Evolutionary conservation across 2,888 invertebrate genomes (phyloP), one percentile per base, ranked within the genome.

Genomic region (Syrphus vitripennis): DNA sequence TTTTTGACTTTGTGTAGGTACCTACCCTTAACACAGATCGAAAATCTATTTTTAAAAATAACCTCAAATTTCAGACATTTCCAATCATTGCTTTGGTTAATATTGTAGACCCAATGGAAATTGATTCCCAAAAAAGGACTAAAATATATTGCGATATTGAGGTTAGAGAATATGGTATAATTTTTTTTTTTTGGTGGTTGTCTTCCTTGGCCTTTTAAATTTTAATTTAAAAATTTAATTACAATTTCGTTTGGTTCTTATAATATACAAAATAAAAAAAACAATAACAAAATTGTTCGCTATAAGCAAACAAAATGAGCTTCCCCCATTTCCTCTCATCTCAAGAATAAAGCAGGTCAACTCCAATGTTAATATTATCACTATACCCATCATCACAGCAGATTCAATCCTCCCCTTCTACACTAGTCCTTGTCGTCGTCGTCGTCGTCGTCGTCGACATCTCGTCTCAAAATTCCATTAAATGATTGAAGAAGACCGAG

Each of bases 401-500:
- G 3, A 71, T 24, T 26, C n/a, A 21, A 12, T 3, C 40, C 63
- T 5, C 19, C 19, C 16, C 16, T 10, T 29, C 21, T 21, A 0
- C 19, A 31, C 24, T 26, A 50, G 40, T 14, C 67, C 24, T 21
- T n/a, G n/a, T n/a, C 65, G 50, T 40, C 24, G 19, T 48, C 61
- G 4, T 37, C 31, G 12, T 61, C 16, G 21, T 40, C 10, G 29
- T 34, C n/a, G 50, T 70, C 57, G 24, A 50, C 77, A 42, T 53
- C 45, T 59, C 81, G 45, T 74, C 81, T 77, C 77, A 16, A 86
- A 74, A 76, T 86, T 81, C 81, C 89, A 90, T 90, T 90, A 90
- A 90, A 90, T 90, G 89, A 90, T 90, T 89, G 89, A 90, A 89
- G 82, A 88, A 70, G 29, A 76, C 71, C 87, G 1, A 7, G 7